A percentile compares a stretch with the other conserved stretches of the same genome.
phyloP scores from a whole-genome alignment of 2,797 vertebrate species.

The Gorsachius magnificus region DNA sequence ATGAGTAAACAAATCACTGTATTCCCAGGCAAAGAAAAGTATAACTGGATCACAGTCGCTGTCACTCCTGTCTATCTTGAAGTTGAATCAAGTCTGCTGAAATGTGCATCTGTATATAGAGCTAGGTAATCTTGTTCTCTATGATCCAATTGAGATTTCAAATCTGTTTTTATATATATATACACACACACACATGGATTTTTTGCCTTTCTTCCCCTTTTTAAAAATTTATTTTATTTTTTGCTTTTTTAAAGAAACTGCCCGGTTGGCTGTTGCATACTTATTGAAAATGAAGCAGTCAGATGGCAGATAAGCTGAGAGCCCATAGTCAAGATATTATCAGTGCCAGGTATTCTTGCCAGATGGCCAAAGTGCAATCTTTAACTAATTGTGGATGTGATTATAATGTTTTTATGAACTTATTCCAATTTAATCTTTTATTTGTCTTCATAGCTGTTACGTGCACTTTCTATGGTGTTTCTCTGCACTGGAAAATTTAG shows the following conservation, averaged over 20 bases:
- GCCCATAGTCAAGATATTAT: not conserved
- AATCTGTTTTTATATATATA: not conserved
- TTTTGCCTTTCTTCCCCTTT: not conserved
- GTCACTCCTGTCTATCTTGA: not conserved
- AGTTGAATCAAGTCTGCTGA: not conserved
- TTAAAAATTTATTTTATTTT: not conserved
- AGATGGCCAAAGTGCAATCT: not conserved
- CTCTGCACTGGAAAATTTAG: not conserved
- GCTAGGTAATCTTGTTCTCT: not conserved
- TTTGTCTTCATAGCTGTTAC: not conserved
- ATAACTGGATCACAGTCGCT: not conserved
- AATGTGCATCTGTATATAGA: not conserved
- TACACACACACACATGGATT: not conserved
- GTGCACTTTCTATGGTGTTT: not conserved
- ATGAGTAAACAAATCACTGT: not conserved
- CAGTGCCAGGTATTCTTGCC: not conserved
- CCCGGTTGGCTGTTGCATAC: not conserved
- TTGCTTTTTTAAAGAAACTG: not conserved
- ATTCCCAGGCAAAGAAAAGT: not conserved
- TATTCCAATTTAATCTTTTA: not conserved
- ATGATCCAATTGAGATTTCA: not conserved
- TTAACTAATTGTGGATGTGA: not conserved
- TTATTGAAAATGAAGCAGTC: not conserved
- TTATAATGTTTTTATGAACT: not conserved
- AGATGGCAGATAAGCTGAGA: not conserved